Base-by-base conservation (phyloP, 2,113 vertebrate genomes). In the Platysteira castanea region DNA sequence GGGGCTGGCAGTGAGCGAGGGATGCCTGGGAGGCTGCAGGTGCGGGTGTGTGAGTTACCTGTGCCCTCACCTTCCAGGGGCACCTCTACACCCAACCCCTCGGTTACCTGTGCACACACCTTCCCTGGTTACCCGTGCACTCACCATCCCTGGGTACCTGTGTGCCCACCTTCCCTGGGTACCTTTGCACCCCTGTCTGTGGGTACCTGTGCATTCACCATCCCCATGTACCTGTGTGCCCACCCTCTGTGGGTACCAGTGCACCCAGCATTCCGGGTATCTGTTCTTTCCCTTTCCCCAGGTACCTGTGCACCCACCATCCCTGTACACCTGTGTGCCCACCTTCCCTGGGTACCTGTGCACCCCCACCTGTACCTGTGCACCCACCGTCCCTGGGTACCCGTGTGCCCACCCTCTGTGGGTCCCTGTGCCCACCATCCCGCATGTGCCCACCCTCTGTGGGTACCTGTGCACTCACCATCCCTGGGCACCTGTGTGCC, bases 91-190 rank as follows among this genome's bases (percentile, higher is more conserved):
- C 28, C 6, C 82, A 15, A 5, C 6, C 6, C 15, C 9, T 15
- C 0, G 0, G 17, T 31, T 16, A 39, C 12, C 28, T 0, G 0
- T 20, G 39, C 57, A 27, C 63, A 15, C 30, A n/a, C 11, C 41
- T 9, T 28, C 69, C 33, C 63, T 80, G 50, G 33, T 46, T 46
- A 15, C 41, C 15, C 33, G 18, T 7, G 31, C 33, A 31, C n/a
- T 18, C 15, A 30, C 54, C 46, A 24, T 13, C 56, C 44, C 24
- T 5, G 13, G 42, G 42, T 13, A 30, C 7, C 61, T 50, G 83
- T 24, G 35, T 3, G 3, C 3, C 5, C 52, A 44, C 53, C 31
- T 11, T 9, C 44, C 21, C 20, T 8, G 6, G 13, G 19, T 10
- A 49, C 13, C 28, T 11, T 28, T 15, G n/a, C n/a, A n/a, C n/a